A percentile compares a stretch with the other conserved stretches of the same genome.
These are phyloP conservation scores for Wasmannia auropunctata DNA, from an alignment of 1,140 invertebrate genomes.

Conservation along the genomic window DNA sequence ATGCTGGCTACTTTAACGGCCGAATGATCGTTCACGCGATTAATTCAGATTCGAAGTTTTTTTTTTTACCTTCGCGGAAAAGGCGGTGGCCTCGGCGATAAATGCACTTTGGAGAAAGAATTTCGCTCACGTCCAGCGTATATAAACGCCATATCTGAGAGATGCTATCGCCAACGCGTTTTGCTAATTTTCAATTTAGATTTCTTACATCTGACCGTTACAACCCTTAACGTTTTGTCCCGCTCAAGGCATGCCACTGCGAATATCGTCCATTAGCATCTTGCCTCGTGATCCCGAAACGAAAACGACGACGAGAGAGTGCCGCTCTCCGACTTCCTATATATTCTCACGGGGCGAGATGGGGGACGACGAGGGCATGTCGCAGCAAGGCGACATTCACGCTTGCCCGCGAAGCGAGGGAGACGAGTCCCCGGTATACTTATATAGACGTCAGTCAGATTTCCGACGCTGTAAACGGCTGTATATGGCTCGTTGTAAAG, in stretches of 20 bases:
- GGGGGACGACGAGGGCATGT: conserved; percentile 46
- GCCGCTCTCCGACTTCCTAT: not conserved
- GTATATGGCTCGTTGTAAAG: conserved; percentile 83
- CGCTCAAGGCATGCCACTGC: not conserved
- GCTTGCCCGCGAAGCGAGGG: conserved; percentile 34
- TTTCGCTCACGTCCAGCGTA: not conserved
- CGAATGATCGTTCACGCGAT: not conserved
- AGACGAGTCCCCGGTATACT: conserved; percentile 65
- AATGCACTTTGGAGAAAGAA: not conserved
- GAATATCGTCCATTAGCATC: not conserved
- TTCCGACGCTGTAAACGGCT: conserved; percentile 80
- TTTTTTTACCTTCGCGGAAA: not conserved
- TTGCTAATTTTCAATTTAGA: not conserved
- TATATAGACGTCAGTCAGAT: conserved; percentile 83
- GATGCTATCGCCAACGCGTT: not conserved
- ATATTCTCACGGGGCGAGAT: conserved; percentile 34
- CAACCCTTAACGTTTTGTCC: not conserved
- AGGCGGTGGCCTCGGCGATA: not conserved
- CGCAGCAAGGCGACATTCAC: conserved; percentile 49
- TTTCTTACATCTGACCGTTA: not conserved
- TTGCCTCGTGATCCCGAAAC: not conserved
- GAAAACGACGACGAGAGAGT: not conserved
- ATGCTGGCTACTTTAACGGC: conserved; percentile 1
- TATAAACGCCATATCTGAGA: too few species aligned
- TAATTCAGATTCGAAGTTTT: conserved; percentile 3